These are phyloP conservation scores for Macrochelys suwanniensis DNA, from an alignment of 2,797 vertebrate species.

Conservation along the genomic window DNA sequence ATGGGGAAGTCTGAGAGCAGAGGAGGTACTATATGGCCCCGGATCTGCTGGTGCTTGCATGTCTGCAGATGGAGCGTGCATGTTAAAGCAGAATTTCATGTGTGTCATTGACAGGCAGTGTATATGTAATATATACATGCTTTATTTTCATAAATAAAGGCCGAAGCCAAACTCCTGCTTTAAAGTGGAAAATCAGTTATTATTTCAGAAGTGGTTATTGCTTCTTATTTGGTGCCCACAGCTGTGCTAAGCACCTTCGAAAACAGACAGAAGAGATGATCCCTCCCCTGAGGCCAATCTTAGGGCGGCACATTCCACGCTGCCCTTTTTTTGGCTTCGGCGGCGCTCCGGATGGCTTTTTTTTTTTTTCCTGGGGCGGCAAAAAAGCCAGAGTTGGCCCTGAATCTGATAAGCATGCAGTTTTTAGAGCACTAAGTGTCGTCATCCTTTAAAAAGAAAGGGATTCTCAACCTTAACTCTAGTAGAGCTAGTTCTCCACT, in stretches of 20 bases:
- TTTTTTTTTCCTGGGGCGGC: too few species aligned
- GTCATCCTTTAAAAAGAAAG: background rate
- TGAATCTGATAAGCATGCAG: background rate
- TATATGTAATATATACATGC: constrained; percentile 65
- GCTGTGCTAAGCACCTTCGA: too few species aligned
- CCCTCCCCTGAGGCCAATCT: too few species aligned
- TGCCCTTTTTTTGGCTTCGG: too few species aligned
- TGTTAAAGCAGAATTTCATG: background rate
- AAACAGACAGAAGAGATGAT: too few species aligned
- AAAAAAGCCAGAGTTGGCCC: too few species aligned
- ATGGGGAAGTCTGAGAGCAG: background rate
- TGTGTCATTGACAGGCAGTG: constrained; percentile 67
- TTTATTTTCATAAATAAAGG: constrained; percentile 81
- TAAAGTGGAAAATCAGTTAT: background rate
- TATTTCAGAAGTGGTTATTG: background rate
- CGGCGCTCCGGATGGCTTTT: too few species aligned
- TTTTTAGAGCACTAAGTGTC: background rate
- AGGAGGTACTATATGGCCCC: background rate
- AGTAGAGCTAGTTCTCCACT: background rate
- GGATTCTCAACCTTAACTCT: background rate
- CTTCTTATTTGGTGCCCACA: background rate
- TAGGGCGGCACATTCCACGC: too few species aligned
- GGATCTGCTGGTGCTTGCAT: background rate
- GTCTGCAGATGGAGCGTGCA: background rate
- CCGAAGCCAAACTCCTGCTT: background rate